Evolutionary conservation across 2,888 invertebrate species (phyloP).

Genomic region (Agrenia bidenticulata): DNA sequence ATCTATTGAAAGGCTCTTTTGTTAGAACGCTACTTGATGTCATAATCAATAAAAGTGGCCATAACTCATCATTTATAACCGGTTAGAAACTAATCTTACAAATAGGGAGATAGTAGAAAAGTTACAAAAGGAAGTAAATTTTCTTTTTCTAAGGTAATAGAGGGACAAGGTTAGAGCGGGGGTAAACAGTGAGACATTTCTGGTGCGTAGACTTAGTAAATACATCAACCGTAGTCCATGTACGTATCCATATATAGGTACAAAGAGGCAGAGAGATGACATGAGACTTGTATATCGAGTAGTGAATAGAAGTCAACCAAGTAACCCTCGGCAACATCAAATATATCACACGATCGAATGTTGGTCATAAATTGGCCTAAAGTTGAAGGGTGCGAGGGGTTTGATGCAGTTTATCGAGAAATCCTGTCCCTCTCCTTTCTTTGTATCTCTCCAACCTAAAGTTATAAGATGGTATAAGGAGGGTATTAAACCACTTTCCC

Average conservation of each 20-base stretch:
- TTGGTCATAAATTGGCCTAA: slow-evolving; percentile 51
- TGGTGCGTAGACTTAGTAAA: neutral
- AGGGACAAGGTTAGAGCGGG: slow-evolving; percentile 21
- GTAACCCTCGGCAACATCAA: slow-evolving; percentile 39
- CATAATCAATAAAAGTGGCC: slow-evolving; percentile 36
- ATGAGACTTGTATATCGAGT: slow-evolving; percentile 5
- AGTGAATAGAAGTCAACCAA: slow-evolving; percentile 8
- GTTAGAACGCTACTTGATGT: slow-evolving; percentile 14
- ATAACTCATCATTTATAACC: slow-evolving; percentile 35
- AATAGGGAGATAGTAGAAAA: slow-evolving; percentile 14
- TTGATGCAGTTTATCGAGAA: slow-evolving; percentile 47
- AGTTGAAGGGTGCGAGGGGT: slow-evolving; percentile 51
- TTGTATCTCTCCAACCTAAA: slow-evolving; percentile 20
- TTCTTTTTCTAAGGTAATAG: slow-evolving; percentile 33
- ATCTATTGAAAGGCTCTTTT: slow-evolving; percentile 15
- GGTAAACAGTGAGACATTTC: slow-evolving; percentile 14
- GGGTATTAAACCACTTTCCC: slow-evolving; percentile 20
- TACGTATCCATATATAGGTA: too few species aligned
- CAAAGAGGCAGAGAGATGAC: slow-evolving; percentile 36
- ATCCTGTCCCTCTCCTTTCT: slow-evolving; percentile 28
- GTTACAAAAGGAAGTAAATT: slow-evolving; percentile 1
- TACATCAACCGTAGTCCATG: too few species aligned
- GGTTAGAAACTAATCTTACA: slow-evolving; percentile 34
- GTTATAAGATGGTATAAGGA: neutral
- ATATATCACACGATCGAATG: slow-evolving; percentile 52